Percentiles rank a stretch among this genome's conserved stretches.
These are phyloP conservation scores for Felis chaus DNA, from an alignment of 2,113 vertebrate genomes.

Conservation along the genomic window DNA sequence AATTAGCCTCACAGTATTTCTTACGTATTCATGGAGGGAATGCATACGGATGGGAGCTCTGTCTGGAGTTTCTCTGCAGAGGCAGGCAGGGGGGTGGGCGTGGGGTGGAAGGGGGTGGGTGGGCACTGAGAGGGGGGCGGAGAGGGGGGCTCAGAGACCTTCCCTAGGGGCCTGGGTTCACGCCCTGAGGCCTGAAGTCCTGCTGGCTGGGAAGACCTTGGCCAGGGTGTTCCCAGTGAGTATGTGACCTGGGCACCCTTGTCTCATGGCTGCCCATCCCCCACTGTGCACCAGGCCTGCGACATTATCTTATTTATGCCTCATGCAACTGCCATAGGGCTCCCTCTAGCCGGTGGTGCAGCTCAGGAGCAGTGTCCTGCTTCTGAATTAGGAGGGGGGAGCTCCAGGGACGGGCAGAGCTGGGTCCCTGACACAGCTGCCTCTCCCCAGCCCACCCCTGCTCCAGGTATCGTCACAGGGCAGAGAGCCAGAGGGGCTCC, in stretches of 20 bases:
- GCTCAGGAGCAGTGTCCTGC: not conserved
- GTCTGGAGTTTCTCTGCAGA: constrained; percentile 80
- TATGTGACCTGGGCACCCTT: no score
- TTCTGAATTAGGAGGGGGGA: not conserved
- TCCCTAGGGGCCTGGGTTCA: not conserved
- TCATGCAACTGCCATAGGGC: not conserved
- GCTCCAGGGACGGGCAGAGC: not conserved
- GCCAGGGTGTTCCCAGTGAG: not conserved
- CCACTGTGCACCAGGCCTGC: fast-evolving
- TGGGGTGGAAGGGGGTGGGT: no score
- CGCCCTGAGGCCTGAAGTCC: not conserved
- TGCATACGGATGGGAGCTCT: constrained; percentile 78
- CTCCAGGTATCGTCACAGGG: not conserved
- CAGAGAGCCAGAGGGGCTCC: not conserved
- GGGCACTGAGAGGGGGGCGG: no score
- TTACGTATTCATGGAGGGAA: constrained; percentile 72
- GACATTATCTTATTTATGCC: not conserved
- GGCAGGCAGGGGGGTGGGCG: constrained; percentile 20
- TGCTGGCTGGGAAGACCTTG: not conserved
- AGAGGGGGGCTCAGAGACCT: not conserved
- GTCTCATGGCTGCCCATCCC: not conserved
- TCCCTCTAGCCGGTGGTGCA: not conserved
- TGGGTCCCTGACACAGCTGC: not conserved
- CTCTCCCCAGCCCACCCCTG: not conserved
- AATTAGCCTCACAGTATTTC: constrained; percentile 71